Evolutionary conservation across 1,140 invertebrate genomes (phyloP), one percentile per base, ranked within the genome.

Genomic region (Sycobia sp.): DNA sequence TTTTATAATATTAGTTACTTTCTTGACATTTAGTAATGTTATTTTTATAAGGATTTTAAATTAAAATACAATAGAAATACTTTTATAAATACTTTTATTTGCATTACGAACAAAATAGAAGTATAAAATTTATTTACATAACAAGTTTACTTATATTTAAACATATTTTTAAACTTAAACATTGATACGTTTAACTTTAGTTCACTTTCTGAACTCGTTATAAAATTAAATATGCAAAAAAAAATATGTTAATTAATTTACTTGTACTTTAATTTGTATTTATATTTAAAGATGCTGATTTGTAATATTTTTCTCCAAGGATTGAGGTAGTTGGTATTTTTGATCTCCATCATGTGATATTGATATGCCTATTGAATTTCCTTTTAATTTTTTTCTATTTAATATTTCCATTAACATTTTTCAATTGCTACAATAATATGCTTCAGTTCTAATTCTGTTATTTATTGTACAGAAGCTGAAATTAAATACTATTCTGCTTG

Each of bases 371-470:
- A n/a, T n/a, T n/a, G n/a, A n/a, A n/a, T n/a, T n/a, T n/a, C n/a
- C n/a, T n/a, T n/a, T n/a, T n/a, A n/a, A n/a, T n/a, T n/a, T n/a
- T n/a, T n/a, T n/a, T 80, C 75, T 46, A 64, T 71, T 29, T 77
- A 67, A 56, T 68, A 75, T 65, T 80, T 71, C 70, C 71, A 77
- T 43, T 76, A 71, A 39, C 71, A 68, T 67, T 69, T 72, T 59
- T 76, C 73, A n/a, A n/a, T 60, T 55, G 78, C 76, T 11, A 78
- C 51, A 23, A 68, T 73, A 68, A 76, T 79, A 39, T 69, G 67
- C 4, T 73, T 71, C 11, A 77, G 64, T 56, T 80, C 76, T 0
- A 77, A 55, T 57, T 78, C 73, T 14, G 75, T 74, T 2, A 69
- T 61, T 66, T 68, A 65, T 54, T 73, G 69, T 27, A 72, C 59